Base-by-base conservation (phyloP, 1,140 invertebrate species). In the Brachionus paranguensis region DNA sequence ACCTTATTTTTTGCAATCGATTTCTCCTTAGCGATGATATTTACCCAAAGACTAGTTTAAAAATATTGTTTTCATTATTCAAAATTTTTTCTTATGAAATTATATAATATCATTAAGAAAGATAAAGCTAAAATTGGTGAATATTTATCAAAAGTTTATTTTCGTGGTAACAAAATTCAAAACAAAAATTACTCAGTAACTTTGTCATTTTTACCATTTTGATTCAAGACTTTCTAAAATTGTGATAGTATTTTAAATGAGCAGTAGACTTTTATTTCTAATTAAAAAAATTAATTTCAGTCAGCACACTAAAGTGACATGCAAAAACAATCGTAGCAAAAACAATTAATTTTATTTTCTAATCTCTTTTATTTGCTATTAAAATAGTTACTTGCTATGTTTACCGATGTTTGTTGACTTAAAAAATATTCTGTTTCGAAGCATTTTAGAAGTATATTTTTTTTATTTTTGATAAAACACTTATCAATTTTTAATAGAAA, bases 321-420 rank as follows among this genome's bases (percentile, higher is more conserved):
- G 65, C 33, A 68, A 68, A 33, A 14, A 8, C 11, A 68, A 33
- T 33, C 37, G 29, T 4, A 33, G 14, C 27, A 41, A 33, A 41
- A 33, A 33, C 33, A 68, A 68, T 68, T 68, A 33, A 68, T 8
- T 68, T 41, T 24, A 53, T 33, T 65, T 65, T 65, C 14, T 65
- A 65, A 68, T 68, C 65, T 68, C 33, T 68, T 68, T 33, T 68
- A 33, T 68, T 68, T 41, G 65, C 33, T 68, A 68, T 68, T 68
- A 33, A 68, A 68, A 41, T 41, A 68, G 65, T 68, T 68, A 24
- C 65, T 68, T 41, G 65, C 65, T 68, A 68, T 68, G 11, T 68
- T 68, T 68, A 68, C 14, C 65, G 5, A 68, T 12, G 65, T 68
- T 37, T 68, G 65, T 68, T 68, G 65, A 68, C 65, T 68, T 68